These are phyloP conservation scores for Pocillopora verrucosa DNA, from an alignment of 64 coral and sea anemone species.

Conservation along the genomic window DNA sequence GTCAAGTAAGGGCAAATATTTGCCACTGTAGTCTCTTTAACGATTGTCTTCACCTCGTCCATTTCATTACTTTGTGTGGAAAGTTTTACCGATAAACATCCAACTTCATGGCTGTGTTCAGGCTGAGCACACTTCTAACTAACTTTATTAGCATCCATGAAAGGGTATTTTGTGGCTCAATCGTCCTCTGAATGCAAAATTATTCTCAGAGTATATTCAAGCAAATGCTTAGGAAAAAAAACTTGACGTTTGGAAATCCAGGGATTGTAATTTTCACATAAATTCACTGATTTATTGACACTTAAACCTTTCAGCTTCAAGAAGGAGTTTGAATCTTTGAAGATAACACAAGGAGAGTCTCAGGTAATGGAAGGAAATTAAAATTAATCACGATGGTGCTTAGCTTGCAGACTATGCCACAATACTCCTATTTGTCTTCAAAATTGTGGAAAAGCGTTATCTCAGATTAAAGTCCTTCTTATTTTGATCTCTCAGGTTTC, in stretches of 20 bases:
- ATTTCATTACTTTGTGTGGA: too few relatives aligned
- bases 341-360: constrained; percentile 42
- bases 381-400: not conserved
- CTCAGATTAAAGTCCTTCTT: not conserved
- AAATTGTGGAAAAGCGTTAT: not conserved
- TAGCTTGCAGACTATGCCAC: too few relatives aligned
- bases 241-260: not conserved
- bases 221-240: not conserved
- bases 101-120: too few relatives aligned
- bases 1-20: constrained; percentile 76
- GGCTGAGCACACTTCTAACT: too few relatives aligned
- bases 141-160: too few relatives aligned
- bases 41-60: too few relatives aligned
- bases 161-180: too few relatives aligned
- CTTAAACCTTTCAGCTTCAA: constrained; percentile 52
- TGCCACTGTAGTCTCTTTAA: too few relatives aligned
- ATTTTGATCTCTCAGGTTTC: not conserved
- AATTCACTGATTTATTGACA: not conserved
- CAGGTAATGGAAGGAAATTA: constrained; percentile 35
- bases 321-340: constrained; percentile 74
- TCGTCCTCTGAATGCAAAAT: too few relatives aligned
- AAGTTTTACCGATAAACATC: too few relatives aligned
- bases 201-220: not conserved
- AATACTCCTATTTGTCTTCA: too few relatives aligned
- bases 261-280: not conserved